Evolutionary conservation across 64 coral and sea anemone genomes (phyloP).

Genomic region (Orbicella faveolata): DNA sequence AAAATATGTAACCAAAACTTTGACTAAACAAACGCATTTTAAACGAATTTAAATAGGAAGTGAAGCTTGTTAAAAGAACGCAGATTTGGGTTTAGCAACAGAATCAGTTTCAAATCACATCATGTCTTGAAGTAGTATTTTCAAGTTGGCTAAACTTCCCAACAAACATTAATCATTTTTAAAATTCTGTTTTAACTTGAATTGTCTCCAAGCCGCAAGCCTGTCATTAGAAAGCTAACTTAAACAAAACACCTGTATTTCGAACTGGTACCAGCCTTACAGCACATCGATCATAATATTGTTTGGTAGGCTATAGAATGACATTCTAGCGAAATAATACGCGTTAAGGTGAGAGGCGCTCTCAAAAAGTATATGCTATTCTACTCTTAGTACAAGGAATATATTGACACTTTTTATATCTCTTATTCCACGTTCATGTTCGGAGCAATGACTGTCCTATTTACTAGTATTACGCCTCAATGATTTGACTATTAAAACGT

Average conservation of each 20-base stretch:
- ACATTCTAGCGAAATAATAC: not conserved
- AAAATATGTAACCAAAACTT: not conserved
- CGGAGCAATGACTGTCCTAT: not conserved
- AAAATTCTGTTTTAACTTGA: not conserved
- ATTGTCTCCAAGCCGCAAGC: not conserved
- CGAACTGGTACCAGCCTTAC: constrained; percentile 17
- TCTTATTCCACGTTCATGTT: not conserved
- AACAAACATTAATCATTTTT: too few relatives aligned
- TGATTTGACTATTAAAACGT: not conserved
- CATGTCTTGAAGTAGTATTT: not conserved
- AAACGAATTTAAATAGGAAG: not conserved
- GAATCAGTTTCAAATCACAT: not conserved
- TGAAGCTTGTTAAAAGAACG: not conserved
- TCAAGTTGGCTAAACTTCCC: not conserved
- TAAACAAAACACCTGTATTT: constrained; percentile 17
- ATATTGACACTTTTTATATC: not conserved
- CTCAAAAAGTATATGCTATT: not conserved
- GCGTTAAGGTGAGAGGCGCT: not conserved
- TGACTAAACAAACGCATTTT: not conserved
- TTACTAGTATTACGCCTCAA: not conserved
- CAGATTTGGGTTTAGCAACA: not conserved
- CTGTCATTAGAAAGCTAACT: not conserved
- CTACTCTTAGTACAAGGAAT: not conserved
- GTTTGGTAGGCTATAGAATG: not conserved
- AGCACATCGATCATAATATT: not conserved